phyloP scores from a whole-genome alignment of 2,888 invertebrate genomes.

The Synergus umbraculus region DNA sequence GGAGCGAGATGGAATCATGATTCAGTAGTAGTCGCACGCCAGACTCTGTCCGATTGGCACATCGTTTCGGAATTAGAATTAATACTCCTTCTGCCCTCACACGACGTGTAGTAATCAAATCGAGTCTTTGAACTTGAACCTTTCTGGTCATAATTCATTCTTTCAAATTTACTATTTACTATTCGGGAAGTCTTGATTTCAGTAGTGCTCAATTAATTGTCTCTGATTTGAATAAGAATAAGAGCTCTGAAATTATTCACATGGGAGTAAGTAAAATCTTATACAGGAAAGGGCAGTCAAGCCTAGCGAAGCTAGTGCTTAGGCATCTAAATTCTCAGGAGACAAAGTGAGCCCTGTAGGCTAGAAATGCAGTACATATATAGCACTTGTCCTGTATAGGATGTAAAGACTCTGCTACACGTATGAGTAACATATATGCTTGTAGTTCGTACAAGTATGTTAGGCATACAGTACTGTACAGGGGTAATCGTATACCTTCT shows the following conservation, averaged over 20 bases:
- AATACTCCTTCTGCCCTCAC: constrained; percentile 13
- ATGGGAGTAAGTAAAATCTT: not conserved
- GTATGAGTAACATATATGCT: constrained; percentile 39
- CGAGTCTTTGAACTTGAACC: constrained; percentile 21
- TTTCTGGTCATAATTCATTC: not conserved
- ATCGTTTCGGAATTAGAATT: constrained; percentile 34
- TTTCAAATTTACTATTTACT: not conserved
- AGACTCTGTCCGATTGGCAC: constrained; percentile 35
- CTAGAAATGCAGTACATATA: constrained; percentile 13
- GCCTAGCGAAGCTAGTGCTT: not conserved
- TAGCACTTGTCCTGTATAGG: not conserved
- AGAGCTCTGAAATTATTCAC: not conserved
- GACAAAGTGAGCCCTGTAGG: constrained; percentile 57
- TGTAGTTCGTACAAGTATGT: constrained; percentile 17
- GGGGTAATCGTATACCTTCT: constrained; percentile 63
- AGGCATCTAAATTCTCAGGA: constrained; percentile 54
- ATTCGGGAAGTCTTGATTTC: no score
- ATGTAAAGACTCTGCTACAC: constrained; percentile 45
- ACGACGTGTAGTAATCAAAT: constrained; percentile 8
- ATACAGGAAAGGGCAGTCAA: not conserved
- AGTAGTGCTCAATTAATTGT: no score
- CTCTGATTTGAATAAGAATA: not conserved
- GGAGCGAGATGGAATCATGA: constrained; percentile 29
- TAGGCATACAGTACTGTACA: constrained; percentile 51
- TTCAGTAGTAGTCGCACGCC: constrained; percentile 28